Conservation (phyloP, 2,113 vertebrate genomes). For the Colius striatus region DNA sequence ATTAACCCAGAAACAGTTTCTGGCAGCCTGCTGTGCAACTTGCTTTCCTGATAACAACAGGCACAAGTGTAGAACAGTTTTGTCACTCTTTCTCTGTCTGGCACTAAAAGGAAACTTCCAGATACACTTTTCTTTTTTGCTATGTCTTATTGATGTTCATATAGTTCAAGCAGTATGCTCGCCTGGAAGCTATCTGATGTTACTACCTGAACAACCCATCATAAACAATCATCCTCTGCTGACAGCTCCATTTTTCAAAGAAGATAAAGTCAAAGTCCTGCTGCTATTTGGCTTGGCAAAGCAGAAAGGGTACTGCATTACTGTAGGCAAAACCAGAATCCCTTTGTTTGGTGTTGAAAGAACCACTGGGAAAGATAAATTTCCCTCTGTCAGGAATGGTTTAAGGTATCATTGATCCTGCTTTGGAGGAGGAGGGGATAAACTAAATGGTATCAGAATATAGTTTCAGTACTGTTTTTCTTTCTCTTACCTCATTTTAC, state of each 20-base stretch:
- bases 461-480: background rate
- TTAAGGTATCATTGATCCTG: background rate
- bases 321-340: conserved; percentile 4
- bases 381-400: background rate
- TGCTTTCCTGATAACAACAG: background rate
- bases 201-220: conserved; percentile 50
- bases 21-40: background rate
- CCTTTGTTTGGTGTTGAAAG: conserved; percentile 7
- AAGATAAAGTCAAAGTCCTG: conserved; percentile 35
- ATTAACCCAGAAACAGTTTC: background rate
- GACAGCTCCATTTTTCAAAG: conserved; percentile 45
- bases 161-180: conserved; percentile 16
- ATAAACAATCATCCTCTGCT: conserved; percentile 50
- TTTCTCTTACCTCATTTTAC: background rate
- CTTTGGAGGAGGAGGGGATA: background rate
- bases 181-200: conserved; percentile 52
- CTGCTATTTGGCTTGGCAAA: background rate
- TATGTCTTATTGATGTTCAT: conserved; percentile 32
- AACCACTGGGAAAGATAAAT: background rate
- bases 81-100: background rate
- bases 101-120: conserved; percentile 35
- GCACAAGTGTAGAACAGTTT: background rate
- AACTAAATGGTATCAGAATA: background rate
- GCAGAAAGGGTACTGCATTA: background rate
- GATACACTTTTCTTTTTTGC: conserved; percentile 30